Percentiles rank a stretch among this genome's conserved stretches.
These are phyloP conservation scores for Vimba vimba DNA, from an alignment of 2,113 vertebrate species.

Conservation along the genomic window DNA sequence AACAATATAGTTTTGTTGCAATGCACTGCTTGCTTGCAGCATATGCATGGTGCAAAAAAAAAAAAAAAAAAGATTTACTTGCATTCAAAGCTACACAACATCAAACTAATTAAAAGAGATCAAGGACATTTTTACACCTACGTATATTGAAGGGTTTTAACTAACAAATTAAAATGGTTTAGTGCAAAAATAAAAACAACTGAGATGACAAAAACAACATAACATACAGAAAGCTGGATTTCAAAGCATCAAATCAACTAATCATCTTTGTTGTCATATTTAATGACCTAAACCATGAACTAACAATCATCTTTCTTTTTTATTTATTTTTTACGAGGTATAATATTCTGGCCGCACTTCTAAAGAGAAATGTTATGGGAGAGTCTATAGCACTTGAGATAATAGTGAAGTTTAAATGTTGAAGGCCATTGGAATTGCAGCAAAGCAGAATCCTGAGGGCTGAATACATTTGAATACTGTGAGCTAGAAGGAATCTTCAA, in stretches of 20 bases:
- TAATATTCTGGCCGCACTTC: not conserved
- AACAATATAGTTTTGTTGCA: not conserved
- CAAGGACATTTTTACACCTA: not conserved
- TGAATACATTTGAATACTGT: slow-evolving; percentile 27
- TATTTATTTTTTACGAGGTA: not conserved
- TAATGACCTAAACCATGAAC: slow-evolving; percentile 28
- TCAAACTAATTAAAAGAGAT: slow-evolving; percentile 1
- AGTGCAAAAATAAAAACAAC: slow-evolving; percentile 17
- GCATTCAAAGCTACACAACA: not conserved
- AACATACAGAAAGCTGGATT: not conserved
- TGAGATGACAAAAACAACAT: not conserved
- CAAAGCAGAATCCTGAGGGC: slow-evolving; percentile 38
- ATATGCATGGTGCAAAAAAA: not conserved
- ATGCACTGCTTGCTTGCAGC: not conserved
- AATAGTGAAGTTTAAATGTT: not conserved
- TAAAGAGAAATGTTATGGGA: not conserved
- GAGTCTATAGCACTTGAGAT: slow-evolving; percentile 10
- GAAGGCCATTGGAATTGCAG: slow-evolving; percentile 42
- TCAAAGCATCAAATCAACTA: slow-evolving; percentile 30
- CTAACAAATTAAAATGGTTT: slow-evolving; percentile 21
- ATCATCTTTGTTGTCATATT: slow-evolving; percentile 21
- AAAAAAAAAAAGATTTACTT: not conserved
- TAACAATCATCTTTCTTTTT: slow-evolving; percentile 28
- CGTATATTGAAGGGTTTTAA: not conserved
- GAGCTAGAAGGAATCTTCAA: slow-evolving; percentile 24